A percentile compares a stretch with the other conserved stretches of the same genome.
Conservation (phyloP, 2,797 vertebrate species). For the Melanotaenia trifasciata region DNA sequence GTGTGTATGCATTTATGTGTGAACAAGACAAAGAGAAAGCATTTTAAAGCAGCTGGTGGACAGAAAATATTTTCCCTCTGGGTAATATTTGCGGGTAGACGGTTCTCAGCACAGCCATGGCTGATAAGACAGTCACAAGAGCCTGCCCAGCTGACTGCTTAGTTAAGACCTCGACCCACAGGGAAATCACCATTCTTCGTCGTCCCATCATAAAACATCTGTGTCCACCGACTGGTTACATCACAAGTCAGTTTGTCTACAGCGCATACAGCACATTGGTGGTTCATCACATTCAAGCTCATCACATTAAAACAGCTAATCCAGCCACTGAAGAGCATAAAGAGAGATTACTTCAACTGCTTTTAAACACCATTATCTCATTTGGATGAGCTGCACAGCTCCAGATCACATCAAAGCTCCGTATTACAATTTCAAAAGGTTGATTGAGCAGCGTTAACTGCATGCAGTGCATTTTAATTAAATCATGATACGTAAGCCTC, state of each 20-base stretch:
- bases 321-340: conserved; percentile 19
- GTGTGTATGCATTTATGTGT: neutral
- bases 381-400: conserved; percentile 31
- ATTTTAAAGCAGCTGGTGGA: conserved; percentile 4
- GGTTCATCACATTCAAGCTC: conserved; percentile 13
- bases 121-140: conserved; percentile 35
- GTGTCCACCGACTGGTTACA: conserved; percentile 13
- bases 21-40: neutral
- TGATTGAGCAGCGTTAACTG: conserved; percentile 6
- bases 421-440: conserved; percentile 52
- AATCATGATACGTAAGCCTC: conserved; percentile 1
- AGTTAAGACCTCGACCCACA: conserved; percentile 22
- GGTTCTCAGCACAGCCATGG: conserved; percentile 7
- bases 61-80: conserved; percentile 13
- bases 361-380: conserved; percentile 44
- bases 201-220: conserved; percentile 6
- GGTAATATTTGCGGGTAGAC: conserved; percentile 22
- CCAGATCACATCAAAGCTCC: conserved; percentile 46
- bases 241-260: conserved; percentile 20
- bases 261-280: conserved; percentile 6
- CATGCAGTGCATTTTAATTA: conserved; percentile 21
- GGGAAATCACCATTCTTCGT: conserved; percentile 31
- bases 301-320: conserved; percentile 37
- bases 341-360: conserved; percentile 22
- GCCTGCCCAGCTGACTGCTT: conserved; percentile 26